Percentiles rank a stretch among this genome's conserved stretches.
Conservation (phyloP, 2,797 vertebrate genomes). For the Mormyrus proboscirostris region DNA sequence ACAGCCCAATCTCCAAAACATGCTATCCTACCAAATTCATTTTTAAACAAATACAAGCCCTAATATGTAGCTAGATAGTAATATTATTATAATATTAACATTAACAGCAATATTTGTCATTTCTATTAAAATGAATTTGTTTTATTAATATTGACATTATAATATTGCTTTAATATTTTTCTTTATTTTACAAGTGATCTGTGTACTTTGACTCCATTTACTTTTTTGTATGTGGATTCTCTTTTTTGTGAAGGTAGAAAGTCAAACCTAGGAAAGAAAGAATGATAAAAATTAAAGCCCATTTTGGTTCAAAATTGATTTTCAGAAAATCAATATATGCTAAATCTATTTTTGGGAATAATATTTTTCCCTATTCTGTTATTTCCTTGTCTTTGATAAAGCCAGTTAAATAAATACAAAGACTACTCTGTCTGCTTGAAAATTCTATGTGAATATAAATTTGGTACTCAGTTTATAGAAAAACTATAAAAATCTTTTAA, state of each 20-base stretch:
- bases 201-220: neutral
- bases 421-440: neutral
- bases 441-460: neutral
- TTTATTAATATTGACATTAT: neutral
- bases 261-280: neutral
- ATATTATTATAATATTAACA: neutral
- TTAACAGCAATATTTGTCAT: neutral
- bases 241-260: neutral
- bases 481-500: neutral
- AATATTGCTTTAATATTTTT: neutral
- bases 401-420: neutral
- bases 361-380: neutral
- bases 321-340: no score
- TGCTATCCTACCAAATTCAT: neutral
- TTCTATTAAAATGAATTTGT: neutral
- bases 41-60: neutral
- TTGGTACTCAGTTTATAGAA: neutral
- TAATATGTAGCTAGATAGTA: neutral
- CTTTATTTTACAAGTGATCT: neutral
- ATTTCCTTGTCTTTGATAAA: neutral
- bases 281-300: neutral
- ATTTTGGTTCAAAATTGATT: neutral
- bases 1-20: neutral
- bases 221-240: neutral
- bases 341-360: no score